Evolutionary conservation across 2,888 invertebrate species (phyloP).

Genomic region (Brachynemurus nebulosus): DNA sequence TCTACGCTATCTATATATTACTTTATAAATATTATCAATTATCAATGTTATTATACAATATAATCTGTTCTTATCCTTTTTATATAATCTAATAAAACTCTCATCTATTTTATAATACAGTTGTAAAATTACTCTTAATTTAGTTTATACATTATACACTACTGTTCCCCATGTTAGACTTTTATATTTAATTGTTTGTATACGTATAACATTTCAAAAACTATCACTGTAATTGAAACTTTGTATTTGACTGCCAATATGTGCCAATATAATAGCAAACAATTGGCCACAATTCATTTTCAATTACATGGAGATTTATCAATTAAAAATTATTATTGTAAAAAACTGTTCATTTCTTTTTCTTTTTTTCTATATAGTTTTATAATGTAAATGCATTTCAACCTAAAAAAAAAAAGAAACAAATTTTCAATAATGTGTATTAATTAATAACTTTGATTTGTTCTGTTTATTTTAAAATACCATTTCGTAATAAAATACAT

Average conservation of each 20-base stretch:
- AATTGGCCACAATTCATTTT: background rate
- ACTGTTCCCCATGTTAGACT: constrained; percentile 4
- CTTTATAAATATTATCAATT: background rate
- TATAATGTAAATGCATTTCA: background rate
- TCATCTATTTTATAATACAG: constrained; percentile 2
- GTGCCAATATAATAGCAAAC: background rate
- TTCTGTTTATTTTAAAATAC: too few relatives aligned
- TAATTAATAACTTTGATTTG: too few relatives aligned
- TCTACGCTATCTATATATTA: constrained; percentile 6
- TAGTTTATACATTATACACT: constrained; percentile 2
- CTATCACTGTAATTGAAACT: background rate
- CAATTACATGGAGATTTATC: constrained; percentile 1
- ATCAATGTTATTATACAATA: constrained; percentile 3
- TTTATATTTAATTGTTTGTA: background rate
- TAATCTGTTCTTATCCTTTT: background rate
- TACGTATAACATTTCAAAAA: constrained; percentile 1
- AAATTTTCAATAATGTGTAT: background rate
- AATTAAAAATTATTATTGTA: background rate
- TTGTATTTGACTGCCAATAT: background rate
- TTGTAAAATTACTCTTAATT: constrained; percentile 1
- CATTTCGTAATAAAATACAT: too few relatives aligned
- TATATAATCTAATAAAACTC: constrained; percentile 1
- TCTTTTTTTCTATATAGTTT: background rate
- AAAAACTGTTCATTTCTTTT: background rate
- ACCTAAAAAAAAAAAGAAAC: too few relatives aligned